Evolutionary conservation across 1,140 invertebrate genomes (phyloP).

Genomic region (Bombus haemorrhoidalis): DNA sequence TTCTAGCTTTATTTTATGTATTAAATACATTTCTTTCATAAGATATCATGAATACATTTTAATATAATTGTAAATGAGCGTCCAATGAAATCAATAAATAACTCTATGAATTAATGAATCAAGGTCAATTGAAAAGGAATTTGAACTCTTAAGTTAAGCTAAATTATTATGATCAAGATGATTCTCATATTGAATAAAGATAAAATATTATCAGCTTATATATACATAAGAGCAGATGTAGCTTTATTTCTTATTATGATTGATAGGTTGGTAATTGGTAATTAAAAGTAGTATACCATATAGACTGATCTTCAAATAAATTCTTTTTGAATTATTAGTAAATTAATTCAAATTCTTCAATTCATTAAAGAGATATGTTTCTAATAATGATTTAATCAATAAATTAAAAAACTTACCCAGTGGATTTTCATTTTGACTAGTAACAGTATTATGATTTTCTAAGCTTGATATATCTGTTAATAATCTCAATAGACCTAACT

Average conservation of each 20-base stretch:
- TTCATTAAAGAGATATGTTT: neutral
- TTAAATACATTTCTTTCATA: neutral
- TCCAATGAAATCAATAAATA: slow-evolving; percentile 65
- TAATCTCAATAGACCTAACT: slow-evolving; percentile 84
- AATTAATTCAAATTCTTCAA: neutral
- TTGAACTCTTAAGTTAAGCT: slow-evolving; percentile 56
- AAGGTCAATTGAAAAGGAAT: slow-evolving; percentile 58
- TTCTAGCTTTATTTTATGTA: neutral
- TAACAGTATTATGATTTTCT: slow-evolving; percentile 56
- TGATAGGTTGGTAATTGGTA: slow-evolving; percentile 42
- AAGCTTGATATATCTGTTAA: slow-evolving; percentile 68
- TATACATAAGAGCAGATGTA: slow-evolving; percentile 1
- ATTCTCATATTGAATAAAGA: slow-evolving; percentile 35
- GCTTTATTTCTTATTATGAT: slow-evolving; percentile 42
- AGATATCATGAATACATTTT: slow-evolving; percentile 21
- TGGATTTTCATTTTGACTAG: slow-evolving; percentile 65
- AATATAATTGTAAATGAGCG: slow-evolving; percentile 12
- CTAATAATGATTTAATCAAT: neutral
- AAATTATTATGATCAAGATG: slow-evolving; percentile 49
- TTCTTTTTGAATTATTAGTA: neutral
- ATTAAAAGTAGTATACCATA: slow-evolving; percentile 22
- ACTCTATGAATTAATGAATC: slow-evolving; percentile 49
- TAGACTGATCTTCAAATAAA: neutral
- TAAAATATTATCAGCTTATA: slow-evolving; percentile 26
- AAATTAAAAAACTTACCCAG: slow-evolving; percentile 54